These are phyloP conservation scores for Tachystola acroxantha DNA, from an alignment of 2,888 invertebrate species.

Conservation along the genomic window DNA sequence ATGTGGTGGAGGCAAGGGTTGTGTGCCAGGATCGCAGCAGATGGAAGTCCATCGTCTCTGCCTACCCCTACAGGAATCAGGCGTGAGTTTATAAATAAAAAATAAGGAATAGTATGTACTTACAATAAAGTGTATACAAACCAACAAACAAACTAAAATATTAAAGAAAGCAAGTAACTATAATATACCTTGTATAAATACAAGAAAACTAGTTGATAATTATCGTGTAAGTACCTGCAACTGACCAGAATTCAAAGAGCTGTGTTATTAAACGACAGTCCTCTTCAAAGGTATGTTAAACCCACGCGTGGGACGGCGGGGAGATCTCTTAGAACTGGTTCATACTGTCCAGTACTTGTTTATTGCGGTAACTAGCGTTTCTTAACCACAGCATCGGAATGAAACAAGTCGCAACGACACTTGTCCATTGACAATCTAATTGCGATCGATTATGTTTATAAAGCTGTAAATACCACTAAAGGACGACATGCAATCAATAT, in stretches of 20 bases:
- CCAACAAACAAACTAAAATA: no score
- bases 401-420: slow-evolving; percentile 57
- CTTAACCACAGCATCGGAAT: slow-evolving; percentile 50
- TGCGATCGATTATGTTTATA: slow-evolving; percentile 53
- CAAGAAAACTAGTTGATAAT: slow-evolving; percentile 47
- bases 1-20: no score
- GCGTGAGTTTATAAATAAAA: no score
- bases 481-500: no score
- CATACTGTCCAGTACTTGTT: slow-evolving; percentile 23
- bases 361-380: slow-evolving; percentile 46
- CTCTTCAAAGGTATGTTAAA: background rate
- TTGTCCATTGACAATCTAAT: slow-evolving; percentile 74
- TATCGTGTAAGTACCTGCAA: slow-evolving; percentile 20
- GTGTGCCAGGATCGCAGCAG: no score
- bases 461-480: slow-evolving; percentile 32
- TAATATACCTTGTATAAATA: no score
- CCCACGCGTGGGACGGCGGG: background rate
- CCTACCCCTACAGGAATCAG: no score
- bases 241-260: background rate
- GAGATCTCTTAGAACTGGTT: background rate
- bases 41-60: no score
- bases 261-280: background rate
- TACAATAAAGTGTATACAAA: no score
- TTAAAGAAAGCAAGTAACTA: slow-evolving; percentile 50
- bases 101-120: no score